Conservation (phyloP, 2,113 vertebrate genomes). For the Lophochroa leadbeateri region DNA sequence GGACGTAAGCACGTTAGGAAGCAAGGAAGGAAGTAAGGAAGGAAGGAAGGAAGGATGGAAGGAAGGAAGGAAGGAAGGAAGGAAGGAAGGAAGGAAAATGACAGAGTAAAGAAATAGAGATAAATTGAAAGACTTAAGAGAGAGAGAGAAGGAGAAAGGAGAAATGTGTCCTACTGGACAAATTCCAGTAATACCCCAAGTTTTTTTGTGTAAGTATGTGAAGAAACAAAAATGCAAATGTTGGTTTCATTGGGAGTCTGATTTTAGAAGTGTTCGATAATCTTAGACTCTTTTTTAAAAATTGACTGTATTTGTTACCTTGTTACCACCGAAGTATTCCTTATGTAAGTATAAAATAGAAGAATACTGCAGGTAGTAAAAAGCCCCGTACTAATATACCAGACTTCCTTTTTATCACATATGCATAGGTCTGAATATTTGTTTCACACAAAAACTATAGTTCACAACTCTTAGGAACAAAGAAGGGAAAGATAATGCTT, state of each 20-base stretch:
- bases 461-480: background rate
- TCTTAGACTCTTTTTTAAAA: background rate
- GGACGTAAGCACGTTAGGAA: too few relatives aligned
- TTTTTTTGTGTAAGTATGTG: background rate
- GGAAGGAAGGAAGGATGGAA: background rate
- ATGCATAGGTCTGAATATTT: background rate
- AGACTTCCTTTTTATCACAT: background rate
- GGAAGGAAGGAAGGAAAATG: background rate
- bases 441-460: background rate
- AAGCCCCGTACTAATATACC: background rate
- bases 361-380: background rate
- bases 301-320: background rate
- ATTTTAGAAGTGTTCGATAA: background rate
- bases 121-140: background rate
- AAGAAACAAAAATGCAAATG: background rate
- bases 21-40: too few relatives aligned
- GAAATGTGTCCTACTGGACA: background rate
- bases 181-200: background rate
- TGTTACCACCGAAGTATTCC: background rate
- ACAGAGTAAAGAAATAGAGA: background rate
- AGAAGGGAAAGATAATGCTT: background rate
- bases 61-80: background rate
- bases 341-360: background rate
- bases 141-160: background rate
- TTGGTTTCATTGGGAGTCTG: background rate